A percentile compares a stretch with the other conserved stretches of the same genome.
These are phyloP conservation scores for Psophia crepitans DNA, from an alignment of 2,113 vertebrate species.

Conservation along the genomic window DNA sequence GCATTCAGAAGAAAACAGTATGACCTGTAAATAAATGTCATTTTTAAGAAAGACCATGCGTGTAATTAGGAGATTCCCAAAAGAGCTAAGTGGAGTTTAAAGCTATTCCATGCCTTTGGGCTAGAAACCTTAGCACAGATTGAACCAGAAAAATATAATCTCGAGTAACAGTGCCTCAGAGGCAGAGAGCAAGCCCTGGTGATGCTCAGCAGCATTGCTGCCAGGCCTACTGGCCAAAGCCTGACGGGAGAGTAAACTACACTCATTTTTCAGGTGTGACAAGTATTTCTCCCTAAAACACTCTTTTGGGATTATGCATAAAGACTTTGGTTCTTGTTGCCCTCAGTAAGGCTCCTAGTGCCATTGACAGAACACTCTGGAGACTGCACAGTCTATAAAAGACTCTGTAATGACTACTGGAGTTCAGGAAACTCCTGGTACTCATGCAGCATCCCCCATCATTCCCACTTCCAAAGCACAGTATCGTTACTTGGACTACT, in stretches of 20 bases:
- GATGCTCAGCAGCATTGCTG: not conserved
- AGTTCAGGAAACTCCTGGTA: not conserved
- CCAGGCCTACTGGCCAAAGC: not conserved
- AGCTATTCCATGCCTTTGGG: not conserved
- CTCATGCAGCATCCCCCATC: not conserved
- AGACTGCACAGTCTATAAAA: not conserved
- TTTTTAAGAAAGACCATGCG: not conserved
- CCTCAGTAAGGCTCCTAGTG: not conserved
- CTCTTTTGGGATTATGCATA: not conserved
- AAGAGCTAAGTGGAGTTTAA: not conserved
- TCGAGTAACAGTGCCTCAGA: not conserved
- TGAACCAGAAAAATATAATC: not conserved
- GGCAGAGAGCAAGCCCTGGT: not conserved
- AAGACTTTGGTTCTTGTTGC: not conserved
- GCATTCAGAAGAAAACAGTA: not conserved
- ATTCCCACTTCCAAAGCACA: not conserved
- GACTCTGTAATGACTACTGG: not conserved
- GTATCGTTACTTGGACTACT: not conserved
- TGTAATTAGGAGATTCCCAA: not conserved
- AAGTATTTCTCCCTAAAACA: not conserved
- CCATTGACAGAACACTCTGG: not conserved
- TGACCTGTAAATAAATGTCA: slow-evolving; percentile 8
- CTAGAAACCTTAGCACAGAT: not conserved
- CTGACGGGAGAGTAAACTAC: not conserved
- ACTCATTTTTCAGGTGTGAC: not conserved